Conservation (phyloP, 2,113 vertebrate genomes). For the Petrocephalus microphthalmus region DNA sequence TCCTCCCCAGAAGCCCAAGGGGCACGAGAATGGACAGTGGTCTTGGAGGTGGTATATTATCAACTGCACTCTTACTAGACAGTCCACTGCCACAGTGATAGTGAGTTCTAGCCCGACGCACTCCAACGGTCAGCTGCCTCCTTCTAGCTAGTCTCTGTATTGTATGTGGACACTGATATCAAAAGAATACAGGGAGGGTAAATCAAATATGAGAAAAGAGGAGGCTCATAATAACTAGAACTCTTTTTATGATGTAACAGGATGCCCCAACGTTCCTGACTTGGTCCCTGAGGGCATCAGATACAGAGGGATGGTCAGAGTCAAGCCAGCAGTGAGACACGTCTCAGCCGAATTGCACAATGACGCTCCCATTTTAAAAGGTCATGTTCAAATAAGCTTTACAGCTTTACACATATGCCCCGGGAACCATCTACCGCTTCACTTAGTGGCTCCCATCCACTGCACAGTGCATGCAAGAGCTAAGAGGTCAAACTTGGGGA, state of each 20-base stretch:
- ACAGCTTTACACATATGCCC: conserved; percentile 24
- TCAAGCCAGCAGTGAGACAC: conserved; percentile 42
- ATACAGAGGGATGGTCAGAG: conserved; percentile 43
- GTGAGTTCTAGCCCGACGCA: conserved; percentile 50
- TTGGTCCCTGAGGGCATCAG: conserved; percentile 43
- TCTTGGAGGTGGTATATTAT: conserved; percentile 42
- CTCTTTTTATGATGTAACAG: conserved; percentile 51
- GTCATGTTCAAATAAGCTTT: conserved; percentile 44
- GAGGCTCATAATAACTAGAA: conserved; percentile 44
- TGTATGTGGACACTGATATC: conserved; percentile 58
- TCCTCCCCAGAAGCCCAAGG: conserved; percentile 28
- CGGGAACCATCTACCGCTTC: not conserved
- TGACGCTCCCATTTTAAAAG: conserved; percentile 42
- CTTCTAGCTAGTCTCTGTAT: conserved; percentile 53
- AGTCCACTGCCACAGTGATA: conserved; percentile 41
- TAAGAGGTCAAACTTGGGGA: not conserved
- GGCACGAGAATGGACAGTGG: conserved; percentile 40
- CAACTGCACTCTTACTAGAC: not conserved
- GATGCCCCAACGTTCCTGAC: conserved; percentile 37
- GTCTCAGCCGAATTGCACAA: conserved; percentile 39
- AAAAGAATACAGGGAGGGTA: conserved; percentile 53
- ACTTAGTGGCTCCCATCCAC: not conserved
- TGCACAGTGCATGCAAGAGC: not conserved
- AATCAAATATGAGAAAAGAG: conserved; percentile 52
- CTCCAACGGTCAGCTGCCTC: conserved; percentile 50